Evolutionary conservation across 1,140 invertebrate genomes (phyloP).

Genomic region (Pseudomyrmex dendroicus): DNA sequence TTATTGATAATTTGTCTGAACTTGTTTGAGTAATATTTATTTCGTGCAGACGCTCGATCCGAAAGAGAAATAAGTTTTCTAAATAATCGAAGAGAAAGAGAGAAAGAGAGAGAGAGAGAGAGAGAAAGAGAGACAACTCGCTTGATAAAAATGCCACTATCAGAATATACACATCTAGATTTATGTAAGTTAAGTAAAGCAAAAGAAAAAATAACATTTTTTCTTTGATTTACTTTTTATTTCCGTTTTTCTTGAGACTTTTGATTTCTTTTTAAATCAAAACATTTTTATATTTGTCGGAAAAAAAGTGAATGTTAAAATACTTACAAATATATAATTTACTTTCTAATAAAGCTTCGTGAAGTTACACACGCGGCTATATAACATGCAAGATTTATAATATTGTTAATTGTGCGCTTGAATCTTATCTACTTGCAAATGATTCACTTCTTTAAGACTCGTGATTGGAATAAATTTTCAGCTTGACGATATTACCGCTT

Average conservation of each 20-base stretch:
- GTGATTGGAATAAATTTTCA: not conserved
- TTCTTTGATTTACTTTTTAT: too few relatives aligned
- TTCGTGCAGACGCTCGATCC: not conserved
- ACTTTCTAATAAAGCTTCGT: not conserved
- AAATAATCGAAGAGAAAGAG: not conserved
- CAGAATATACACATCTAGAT: too few relatives aligned
- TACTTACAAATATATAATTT: not conserved
- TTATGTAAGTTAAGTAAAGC: too few relatives aligned
- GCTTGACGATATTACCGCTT: not conserved
- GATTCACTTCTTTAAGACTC: not conserved
- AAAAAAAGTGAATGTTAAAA: not conserved
- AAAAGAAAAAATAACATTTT: too few relatives aligned
- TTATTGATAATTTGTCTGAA: conserved; percentile 5
- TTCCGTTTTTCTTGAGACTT: too few relatives aligned
- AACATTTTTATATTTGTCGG: too few relatives aligned
- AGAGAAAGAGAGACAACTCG: too few relatives aligned
- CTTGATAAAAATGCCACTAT: too few relatives aligned
- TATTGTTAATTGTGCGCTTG: not conserved
- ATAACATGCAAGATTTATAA: not conserved
- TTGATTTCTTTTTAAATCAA: too few relatives aligned
- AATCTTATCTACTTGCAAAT: conserved; percentile 4
- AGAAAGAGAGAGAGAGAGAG: too few relatives aligned
- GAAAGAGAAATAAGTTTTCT: conserved; percentile 9
- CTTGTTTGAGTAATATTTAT: conserved; percentile 14
- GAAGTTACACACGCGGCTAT: not conserved